These are phyloP conservation scores for Myotis planiceps DNA, from an alignment of 2,797 vertebrate genomes.

Conservation along the genomic window DNA sequence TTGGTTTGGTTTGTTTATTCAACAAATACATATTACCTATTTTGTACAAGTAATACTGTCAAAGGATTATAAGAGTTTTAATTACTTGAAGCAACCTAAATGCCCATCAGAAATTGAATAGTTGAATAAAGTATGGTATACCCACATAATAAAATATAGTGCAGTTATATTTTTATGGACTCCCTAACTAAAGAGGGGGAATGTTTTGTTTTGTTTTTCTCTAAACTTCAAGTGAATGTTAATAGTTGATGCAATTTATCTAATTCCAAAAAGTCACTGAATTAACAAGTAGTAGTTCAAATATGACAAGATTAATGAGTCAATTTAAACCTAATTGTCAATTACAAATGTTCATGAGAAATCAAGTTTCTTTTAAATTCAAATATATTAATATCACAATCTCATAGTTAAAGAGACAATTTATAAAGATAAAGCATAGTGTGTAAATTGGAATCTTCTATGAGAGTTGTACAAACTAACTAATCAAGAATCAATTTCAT, in stretches of 20 bases:
- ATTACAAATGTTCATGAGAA: not conserved
- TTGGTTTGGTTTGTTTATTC: not conserved
- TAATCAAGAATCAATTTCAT: not conserved
- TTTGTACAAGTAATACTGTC: not conserved
- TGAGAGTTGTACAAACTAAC: not conserved
- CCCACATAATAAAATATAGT: not conserved
- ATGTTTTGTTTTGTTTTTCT: not conserved
- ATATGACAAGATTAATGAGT: not conserved
- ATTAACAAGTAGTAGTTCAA: slow-evolving; percentile 1
- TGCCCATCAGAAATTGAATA: not conserved
- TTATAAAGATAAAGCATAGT: not conserved
- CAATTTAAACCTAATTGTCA: slow-evolving; percentile 31
- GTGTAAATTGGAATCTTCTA: not conserved
- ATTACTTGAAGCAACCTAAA: not conserved
- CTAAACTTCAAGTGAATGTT: not conserved
- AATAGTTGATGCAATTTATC: not conserved
- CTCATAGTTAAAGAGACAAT: not conserved
- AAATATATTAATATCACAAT: not conserved
- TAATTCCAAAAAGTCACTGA: not conserved
- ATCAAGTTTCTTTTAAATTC: slow-evolving; percentile 24
- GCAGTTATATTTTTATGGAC: not conserved
- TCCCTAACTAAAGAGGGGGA: not conserved
- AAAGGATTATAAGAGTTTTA: not conserved
- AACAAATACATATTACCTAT: not conserved
- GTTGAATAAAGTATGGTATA: not conserved